Percentiles rank a stretch among this genome's conserved stretches.
Conservation (phyloP, 2,888 invertebrate species). For the Watsonalla binaria region DNA sequence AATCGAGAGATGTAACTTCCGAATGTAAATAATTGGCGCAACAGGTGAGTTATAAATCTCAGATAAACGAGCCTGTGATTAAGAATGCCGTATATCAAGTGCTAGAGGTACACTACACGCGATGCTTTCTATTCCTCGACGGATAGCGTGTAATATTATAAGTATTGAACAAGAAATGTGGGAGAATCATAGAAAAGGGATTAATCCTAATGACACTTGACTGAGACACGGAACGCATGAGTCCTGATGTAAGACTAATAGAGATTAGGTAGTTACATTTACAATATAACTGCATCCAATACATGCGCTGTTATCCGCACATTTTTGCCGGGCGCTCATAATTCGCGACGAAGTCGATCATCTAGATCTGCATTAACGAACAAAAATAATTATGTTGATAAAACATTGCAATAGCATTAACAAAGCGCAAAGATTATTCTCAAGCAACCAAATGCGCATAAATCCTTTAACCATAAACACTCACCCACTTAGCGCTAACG, state of each 20-base stretch:
- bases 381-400: no score
- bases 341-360: background rate
- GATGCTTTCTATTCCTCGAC: constrained; percentile 44
- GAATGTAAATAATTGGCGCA: constrained; percentile 72
- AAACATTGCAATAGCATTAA: background rate
- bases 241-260: background rate
- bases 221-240: background rate
- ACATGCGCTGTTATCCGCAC: no score
- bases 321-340: no score
- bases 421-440: constrained; percentile 1
- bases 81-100: constrained; percentile 66
- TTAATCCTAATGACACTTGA: background rate
- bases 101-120: constrained; percentile 54
- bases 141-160: constrained; percentile 30
- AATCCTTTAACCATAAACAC: constrained; percentile 23
- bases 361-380: background rate
- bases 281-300: no score
- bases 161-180: constrained; percentile 27
- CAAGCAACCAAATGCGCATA: constrained; percentile 14
- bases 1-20: constrained; percentile 54
- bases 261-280: no score
- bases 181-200: background rate
- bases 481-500: constrained; percentile 25
- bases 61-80: constrained; percentile 64
- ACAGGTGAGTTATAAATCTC: constrained; percentile 72